Evolutionary conservation across 2,113 vertebrate species (phyloP).

Genomic region (Brachyistius frenatus): DNA sequence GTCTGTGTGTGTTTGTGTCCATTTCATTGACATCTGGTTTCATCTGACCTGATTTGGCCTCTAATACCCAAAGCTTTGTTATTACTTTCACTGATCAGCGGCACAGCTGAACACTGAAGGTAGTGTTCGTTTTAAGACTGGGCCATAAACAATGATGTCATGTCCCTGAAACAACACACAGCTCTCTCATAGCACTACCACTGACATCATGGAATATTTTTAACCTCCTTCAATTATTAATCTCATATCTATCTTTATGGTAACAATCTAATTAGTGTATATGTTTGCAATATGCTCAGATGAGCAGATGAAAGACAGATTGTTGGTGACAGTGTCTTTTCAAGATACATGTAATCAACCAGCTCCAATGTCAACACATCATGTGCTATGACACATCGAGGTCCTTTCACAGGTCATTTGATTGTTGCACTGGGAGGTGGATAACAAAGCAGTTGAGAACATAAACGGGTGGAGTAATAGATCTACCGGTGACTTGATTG

Average conservation of each 20-base stretch:
- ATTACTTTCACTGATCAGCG: constrained; percentile 56
- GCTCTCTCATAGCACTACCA: constrained; percentile 12
- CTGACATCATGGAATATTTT: constrained; percentile 65
- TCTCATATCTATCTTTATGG: not conserved
- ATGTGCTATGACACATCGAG: not conserved
- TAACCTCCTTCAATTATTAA: constrained; percentile 1
- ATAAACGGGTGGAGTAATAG: not conserved
- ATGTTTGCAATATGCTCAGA: not conserved
- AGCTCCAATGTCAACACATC: constrained; percentile 4
- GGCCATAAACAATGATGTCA: constrained; percentile 68
- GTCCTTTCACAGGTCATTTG: not conserved
- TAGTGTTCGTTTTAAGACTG: constrained; percentile 39
- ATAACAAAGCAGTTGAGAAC: constrained; percentile 18
- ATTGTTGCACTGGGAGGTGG: not conserved
- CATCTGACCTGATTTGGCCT: constrained; percentile 33
- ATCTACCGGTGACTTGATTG: constrained; percentile 1
- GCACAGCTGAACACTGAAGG: constrained; percentile 16
- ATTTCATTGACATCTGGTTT: constrained; percentile 42
- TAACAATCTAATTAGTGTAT: not conserved
- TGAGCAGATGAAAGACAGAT: not conserved
- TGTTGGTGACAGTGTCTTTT: not conserved
- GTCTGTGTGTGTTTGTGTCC: not conserved
- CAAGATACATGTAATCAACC: not conserved
- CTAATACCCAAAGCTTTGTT: constrained; percentile 20
- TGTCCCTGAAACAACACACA: constrained; percentile 25